Evolutionary conservation across 2,888 invertebrate genomes (phyloP).

Genomic region (Plagodis pulveraria): DNA sequence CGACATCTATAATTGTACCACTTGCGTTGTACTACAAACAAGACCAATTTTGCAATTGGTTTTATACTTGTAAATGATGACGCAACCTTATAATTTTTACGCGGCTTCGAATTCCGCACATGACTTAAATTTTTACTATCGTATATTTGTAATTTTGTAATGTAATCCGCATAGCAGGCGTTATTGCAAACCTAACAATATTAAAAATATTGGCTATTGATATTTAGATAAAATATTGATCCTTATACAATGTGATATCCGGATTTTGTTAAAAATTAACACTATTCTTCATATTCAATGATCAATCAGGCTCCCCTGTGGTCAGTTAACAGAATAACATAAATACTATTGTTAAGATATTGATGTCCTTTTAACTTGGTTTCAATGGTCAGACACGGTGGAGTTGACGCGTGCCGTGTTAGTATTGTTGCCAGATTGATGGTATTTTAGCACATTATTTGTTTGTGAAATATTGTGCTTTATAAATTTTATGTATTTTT

Average conservation of each 20-base stretch:
- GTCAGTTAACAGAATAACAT: slow-evolving; percentile 53
- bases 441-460: slow-evolving; percentile 47
- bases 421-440: slow-evolving; percentile 52
- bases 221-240: slow-evolving; percentile 16
- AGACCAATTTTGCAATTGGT: too few species aligned
- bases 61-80: too few species aligned
- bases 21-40: too few species aligned
- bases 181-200: too few species aligned
- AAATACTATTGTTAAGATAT: slow-evolving; percentile 58
- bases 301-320: slow-evolving; percentile 67
- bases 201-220: neutral
- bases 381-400: slow-evolving; percentile 41
- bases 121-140: too few species aligned
- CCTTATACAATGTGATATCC: slow-evolving; percentile 32
- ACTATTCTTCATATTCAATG: slow-evolving; percentile 66
- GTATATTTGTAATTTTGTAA: too few species aligned
- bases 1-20: too few species aligned
- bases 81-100: too few species aligned
- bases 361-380: slow-evolving; percentile 51
- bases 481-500: slow-evolving; percentile 54
- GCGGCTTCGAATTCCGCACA: too few species aligned
- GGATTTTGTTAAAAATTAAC: slow-evolving; percentile 63
- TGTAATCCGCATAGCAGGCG: too few species aligned
- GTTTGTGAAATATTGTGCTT: slow-evolving; percentile 50
- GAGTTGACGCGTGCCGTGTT: slow-evolving; percentile 47